phyloP scores from a whole-genome alignment of 2,888 invertebrate species.

The Cataglyphis altisquamis region DNA sequence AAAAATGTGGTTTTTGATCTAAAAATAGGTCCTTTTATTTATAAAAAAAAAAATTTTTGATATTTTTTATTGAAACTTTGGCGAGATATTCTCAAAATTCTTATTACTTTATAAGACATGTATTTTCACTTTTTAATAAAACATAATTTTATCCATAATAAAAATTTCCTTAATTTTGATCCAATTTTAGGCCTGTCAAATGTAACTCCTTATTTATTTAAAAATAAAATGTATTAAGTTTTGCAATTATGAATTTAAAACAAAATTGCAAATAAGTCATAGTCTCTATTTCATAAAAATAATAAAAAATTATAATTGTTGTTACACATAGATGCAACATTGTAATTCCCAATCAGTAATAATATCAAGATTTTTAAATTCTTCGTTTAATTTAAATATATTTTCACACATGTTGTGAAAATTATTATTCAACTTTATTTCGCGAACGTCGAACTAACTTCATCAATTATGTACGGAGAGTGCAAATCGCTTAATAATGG shows the following conservation, averaged over 20 bases:
- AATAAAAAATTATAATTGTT: background rate
- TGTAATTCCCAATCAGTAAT: background rate
- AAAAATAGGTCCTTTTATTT: too few relatives aligned
- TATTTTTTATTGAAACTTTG: too few relatives aligned
- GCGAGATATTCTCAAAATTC: too few relatives aligned
- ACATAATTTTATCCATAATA: too few relatives aligned
- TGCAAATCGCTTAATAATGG: constrained; percentile 48
- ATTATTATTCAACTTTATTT: background rate
- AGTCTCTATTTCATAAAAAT: background rate
- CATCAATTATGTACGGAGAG: constrained; percentile 38
- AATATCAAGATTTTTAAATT: background rate
- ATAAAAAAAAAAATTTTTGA: too few relatives aligned
- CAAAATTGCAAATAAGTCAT: background rate
- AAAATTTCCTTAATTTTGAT: too few relatives aligned
- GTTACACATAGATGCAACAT: background rate
- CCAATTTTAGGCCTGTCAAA: too few relatives aligned
- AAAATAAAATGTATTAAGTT: background rate
- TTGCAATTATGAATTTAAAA: background rate
- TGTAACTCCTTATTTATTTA: background rate
- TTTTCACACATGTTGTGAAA: background rate
- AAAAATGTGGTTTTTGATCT: too few relatives aligned
- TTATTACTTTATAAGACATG: too few relatives aligned
- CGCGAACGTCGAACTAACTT: constrained; percentile 21
- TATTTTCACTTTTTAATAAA: too few relatives aligned
- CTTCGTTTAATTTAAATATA: background rate